These are phyloP conservation scores for Nymphalis urticae DNA, from an alignment of 2,888 invertebrate genomes.

Conservation along the genomic window DNA sequence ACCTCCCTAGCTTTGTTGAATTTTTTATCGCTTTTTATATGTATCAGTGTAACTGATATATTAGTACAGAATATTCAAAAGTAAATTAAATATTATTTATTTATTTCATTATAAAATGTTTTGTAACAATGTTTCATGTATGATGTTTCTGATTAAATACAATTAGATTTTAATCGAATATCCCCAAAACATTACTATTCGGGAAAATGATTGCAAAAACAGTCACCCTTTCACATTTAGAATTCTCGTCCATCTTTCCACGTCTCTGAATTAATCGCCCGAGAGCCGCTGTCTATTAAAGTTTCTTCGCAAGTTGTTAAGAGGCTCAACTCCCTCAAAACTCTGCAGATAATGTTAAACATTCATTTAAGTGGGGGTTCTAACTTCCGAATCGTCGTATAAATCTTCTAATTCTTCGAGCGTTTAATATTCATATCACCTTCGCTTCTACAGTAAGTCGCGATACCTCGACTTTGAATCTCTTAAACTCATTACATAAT, in stretches of 20 bases:
- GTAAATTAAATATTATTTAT: too few relatives aligned
- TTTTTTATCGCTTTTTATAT: neutral
- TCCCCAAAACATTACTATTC: neutral
- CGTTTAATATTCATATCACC: constrained; percentile 82
- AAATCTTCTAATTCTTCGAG: constrained; percentile 78
- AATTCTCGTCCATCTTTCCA: constrained; percentile 75
- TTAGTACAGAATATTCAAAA: too few relatives aligned
- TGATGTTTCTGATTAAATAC: neutral
- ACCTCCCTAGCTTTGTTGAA: too few relatives aligned
- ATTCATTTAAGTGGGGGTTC: constrained; percentile 77
- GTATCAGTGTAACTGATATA: too few relatives aligned
- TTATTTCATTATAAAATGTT: too few relatives aligned
- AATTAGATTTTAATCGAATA: neutral
- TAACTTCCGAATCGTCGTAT: constrained; percentile 75
- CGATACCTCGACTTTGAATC: constrained; percentile 10
- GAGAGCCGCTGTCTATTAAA: constrained; percentile 77
- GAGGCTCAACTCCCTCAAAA: constrained; percentile 75
- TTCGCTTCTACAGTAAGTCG: constrained; percentile 23
- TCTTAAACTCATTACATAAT: constrained; percentile 1
- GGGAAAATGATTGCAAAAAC: constrained; percentile 42
- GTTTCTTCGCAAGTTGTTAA: constrained; percentile 78
- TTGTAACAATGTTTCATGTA: too few relatives aligned
- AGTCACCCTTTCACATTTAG: constrained; percentile 71
- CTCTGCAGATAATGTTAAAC: constrained; percentile 80
- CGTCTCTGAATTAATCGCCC: constrained; percentile 78